Conservation (phyloP, 2,797 vertebrate species). For the Rhincodon typus region DNA sequence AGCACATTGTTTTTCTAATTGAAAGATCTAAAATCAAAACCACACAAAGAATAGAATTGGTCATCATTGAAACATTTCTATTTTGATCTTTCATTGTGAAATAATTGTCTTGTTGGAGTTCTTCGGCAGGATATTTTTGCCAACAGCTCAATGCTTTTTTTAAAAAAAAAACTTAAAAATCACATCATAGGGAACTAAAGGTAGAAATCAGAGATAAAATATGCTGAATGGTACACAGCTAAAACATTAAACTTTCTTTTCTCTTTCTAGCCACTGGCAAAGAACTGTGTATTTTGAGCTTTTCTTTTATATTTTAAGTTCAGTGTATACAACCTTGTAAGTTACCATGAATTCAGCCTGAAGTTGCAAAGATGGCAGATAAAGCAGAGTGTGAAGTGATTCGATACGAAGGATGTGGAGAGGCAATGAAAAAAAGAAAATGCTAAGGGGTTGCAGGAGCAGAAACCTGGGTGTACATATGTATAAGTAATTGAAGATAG, state of each 20-base stretch:
- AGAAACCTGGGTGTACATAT: too few species aligned
- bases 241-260: neutral
- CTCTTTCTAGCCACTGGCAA: neutral
- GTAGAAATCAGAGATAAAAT: neutral
- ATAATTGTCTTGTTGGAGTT: neutral
- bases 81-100: neutral
- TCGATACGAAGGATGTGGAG: too few species aligned
- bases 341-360: neutral
- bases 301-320: neutral
- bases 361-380: too few species aligned
- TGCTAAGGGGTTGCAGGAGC: too few species aligned
- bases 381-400: too few species aligned
- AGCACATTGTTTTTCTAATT: conserved; percentile 66
- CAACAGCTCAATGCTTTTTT: neutral
- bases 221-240: neutral
- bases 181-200: neutral
- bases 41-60: neutral
- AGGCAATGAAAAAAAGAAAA: too few species aligned
- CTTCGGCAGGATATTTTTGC: neutral
- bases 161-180: neutral
- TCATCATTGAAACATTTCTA: neutral
- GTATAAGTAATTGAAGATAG: too few species aligned
- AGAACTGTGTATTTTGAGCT: neutral
- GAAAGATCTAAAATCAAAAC: conserved; percentile 55
- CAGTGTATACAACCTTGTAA: neutral